Evolutionary conservation across 2,797 vertebrate species (phyloP), one percentile per base, ranked within the genome.

Genomic region (Melanotaenia pygmaea): DNA sequence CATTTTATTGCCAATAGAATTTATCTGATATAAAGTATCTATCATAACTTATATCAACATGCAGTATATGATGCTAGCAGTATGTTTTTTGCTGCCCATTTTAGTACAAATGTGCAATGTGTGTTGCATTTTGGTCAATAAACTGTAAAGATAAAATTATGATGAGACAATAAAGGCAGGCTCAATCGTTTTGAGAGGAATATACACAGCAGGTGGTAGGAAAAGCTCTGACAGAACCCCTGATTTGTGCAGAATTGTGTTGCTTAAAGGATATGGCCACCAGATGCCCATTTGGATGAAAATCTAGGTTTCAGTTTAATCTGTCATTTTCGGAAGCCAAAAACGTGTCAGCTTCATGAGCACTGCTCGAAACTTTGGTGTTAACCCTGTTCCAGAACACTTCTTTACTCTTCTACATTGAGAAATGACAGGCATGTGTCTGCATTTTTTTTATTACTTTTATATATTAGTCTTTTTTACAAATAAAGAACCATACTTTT

Each of bases 241-340:
- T 92, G 92, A 92, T 94, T 94, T 94, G 92, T 94, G 92, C 93
- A 92, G 94, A 95, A 95, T 95, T 94, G 93, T 94, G 94, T 95
- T 95, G 93, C 94, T 95, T 95, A 95, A 95, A 94, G 95, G 95
- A 95, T 95, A 95, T 95, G 92, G 89, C 91, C 91, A 92, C 95
- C 95, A 95, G 95, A 95, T 95, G 95, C 94, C 94, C 94, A 94
- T 94, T 95, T 95, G 95, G 94, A 95, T 93, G 91, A 94, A 95
- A 94, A 93, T 93, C 91, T 91, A 93, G 92, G 90, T 94, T 94
- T 91, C 89, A 91, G 92, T 94, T 92, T 93, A 92, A 92, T 90
- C 89, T 92, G 90, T 94, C 88, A 91, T 89, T 92, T 90, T 86
- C 70, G 58, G 85, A 89, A 89, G 91, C 92, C 90, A 93, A 92